Base-by-base conservation (phyloP, 2,888 invertebrate genomes). In the Catocala fraxini region DNA sequence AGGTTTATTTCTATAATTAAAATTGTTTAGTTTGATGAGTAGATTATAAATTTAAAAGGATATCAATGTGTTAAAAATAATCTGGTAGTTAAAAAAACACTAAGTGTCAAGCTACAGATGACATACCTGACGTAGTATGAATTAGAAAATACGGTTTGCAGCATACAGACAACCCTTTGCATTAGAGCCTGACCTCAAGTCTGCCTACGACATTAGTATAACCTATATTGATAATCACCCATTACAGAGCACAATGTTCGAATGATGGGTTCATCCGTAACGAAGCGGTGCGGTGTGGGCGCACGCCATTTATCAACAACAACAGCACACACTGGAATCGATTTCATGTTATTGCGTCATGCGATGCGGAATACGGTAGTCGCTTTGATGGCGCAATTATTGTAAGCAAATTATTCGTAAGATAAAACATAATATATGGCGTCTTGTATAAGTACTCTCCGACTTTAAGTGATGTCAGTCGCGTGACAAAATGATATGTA, bases 281-380 rank as follows among this genome's bases (percentile, higher is more conserved):
- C 67, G 61, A 56, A 63, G 71, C 65, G 57, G 25, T 39, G 82
- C 58, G 63, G 83, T 83, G 89, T 89, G 87, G 89, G 89, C 87
- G 88, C 86, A 81, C 58, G 69, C 73, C 66, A 85, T 89, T 86
- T 82, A 82, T 89, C 82, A 85, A 79, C 63, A 67, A 58, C 65
- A 70, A 65, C 35, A 39, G 35, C 65, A 51, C 46, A 51, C 49
- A 71, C 61, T 66, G 56, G 65, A 71, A 77, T 80, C 79, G 75
- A 79, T 80, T 74, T 72, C 77, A 71, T 70, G 66, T 70, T 68
- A 71, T 83, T 82, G 79, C 81, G 73, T 72, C 82, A 81, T 71
- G 57, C 67, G 69, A 77, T 70, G 74, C 72, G 73, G 73, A 81
- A 77, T 72, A 80, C 84, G 70, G 84, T 81, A 82, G 84, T 77